Evolutionary conservation across 2,113 vertebrate genomes (phyloP).

Genomic region (Parus major): DNA sequence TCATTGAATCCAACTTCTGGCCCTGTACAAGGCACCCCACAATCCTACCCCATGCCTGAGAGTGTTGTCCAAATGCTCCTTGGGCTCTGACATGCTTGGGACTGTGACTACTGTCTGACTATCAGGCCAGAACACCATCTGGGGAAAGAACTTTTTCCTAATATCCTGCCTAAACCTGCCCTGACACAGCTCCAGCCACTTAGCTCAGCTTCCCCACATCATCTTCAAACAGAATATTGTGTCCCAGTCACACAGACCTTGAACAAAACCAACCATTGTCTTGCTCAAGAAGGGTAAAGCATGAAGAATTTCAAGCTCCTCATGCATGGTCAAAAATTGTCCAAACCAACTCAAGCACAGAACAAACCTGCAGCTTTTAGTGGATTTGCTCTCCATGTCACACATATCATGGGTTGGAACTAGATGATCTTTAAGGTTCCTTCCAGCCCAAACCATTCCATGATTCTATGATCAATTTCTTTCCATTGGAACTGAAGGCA

Average conservation of each 20-base stretch:
- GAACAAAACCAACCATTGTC: neutral
- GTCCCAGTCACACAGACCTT: neutral
- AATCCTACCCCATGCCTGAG: neutral
- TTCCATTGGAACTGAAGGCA: neutral
- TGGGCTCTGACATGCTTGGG: neutral
- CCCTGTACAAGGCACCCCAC: neutral
- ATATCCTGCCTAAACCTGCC: accelerated
- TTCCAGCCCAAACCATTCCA: neutral
- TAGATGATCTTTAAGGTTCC: neutral
- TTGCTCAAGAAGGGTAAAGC: neutral
- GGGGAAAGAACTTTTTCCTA: neutral
- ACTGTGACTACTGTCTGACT: neutral
- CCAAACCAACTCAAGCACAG: neutral
- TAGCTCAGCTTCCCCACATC: neutral
- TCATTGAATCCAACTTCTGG: neutral
- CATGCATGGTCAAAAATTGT: neutral
- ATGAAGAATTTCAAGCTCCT: neutral
- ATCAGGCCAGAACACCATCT: neutral
- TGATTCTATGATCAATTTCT: neutral
- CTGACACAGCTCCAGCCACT: neutral
- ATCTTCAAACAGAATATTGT: neutral
- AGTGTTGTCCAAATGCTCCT: neutral
- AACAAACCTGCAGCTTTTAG: neutral
- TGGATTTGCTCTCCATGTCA: neutral
- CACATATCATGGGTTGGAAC: neutral